A percentile compares a stretch with the other conserved stretches of the same genome.
These are phyloP conservation scores for Palythoa heliodiscus DNA, from an alignment of 92 coral and sea anemone genomes.

Conservation along the genomic window DNA sequence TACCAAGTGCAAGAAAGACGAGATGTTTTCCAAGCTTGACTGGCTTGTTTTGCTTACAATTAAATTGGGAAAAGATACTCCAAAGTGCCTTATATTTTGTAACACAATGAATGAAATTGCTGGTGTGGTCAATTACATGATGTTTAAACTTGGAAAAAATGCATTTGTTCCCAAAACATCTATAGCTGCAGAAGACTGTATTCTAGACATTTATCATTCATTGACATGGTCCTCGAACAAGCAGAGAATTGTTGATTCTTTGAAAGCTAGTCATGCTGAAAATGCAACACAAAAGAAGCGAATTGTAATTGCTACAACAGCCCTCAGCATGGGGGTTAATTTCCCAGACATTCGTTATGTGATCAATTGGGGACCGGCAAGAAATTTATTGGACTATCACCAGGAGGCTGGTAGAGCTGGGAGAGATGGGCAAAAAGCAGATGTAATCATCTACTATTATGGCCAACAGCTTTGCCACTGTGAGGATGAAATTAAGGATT, in stretches of 20 bases:
- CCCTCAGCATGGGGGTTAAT: not conserved
- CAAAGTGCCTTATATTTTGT: slow-evolving; percentile 50
- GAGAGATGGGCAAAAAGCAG: not conserved
- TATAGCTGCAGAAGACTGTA: not conserved
- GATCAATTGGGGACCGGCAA: not conserved
- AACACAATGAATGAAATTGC: slow-evolving; percentile 57
- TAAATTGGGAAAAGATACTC: not conserved
- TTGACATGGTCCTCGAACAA: not conserved
- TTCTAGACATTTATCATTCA: slow-evolving; percentile 48
- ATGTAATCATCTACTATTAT: not conserved
- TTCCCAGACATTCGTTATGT: slow-evolving; percentile 1
- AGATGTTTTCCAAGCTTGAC: slow-evolving; percentile 22
- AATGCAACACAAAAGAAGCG: not conserved
- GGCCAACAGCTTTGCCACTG: not conserved
- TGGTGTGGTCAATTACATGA: slow-evolving; percentile 41
- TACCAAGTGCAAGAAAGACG: slow-evolving; percentile 24
- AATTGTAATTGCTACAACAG: not conserved
- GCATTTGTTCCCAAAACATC: slow-evolving; percentile 39
- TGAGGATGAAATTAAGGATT: not conserved
- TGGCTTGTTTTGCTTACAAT: slow-evolving; percentile 46
- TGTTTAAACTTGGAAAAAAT: slow-evolving; percentile 48
- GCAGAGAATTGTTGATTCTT: not conserved
- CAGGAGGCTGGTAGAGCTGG: not conserved
- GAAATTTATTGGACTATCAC: not conserved
- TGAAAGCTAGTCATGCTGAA: not conserved